phyloP scores from a whole-genome alignment of 2,797 vertebrate species.

The Vespertilio murinus region DNA sequence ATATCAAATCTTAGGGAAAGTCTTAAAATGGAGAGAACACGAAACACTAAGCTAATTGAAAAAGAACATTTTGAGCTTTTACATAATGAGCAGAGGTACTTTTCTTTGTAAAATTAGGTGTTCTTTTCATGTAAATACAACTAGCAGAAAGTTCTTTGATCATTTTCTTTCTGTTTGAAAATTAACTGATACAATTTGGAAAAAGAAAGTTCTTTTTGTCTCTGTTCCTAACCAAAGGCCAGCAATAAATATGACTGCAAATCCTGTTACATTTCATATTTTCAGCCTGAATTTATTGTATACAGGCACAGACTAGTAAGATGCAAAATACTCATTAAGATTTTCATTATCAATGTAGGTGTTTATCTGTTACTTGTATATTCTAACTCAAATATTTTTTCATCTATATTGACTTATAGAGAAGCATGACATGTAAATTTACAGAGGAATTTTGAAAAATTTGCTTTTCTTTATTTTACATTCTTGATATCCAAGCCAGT shows the following conservation, averaged over 20 bases:
- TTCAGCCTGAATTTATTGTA: conserved; percentile 93
- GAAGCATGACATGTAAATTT: neutral
- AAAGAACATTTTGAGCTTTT: neutral
- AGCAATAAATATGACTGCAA: conserved; percentile 94
- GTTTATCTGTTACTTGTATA: neutral
- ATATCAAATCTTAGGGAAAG: neutral
- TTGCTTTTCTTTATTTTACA: neutral
- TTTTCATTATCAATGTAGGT: neutral
- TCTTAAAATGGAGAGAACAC: neutral
- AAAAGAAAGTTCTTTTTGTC: conserved; percentile 96
- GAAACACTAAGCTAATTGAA: neutral
- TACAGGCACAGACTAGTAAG: conserved; percentile 92
- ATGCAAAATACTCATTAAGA: conserved; percentile 76
- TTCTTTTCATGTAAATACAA: conserved; percentile 9
- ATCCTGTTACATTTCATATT: conserved; percentile 94
- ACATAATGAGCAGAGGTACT: neutral
- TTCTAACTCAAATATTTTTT: conserved; percentile 34
- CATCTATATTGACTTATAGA: neutral
- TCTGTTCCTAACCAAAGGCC: conserved; percentile 93
- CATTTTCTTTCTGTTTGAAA: conserved; percentile 31
- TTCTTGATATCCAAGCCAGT: neutral
- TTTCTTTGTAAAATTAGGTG: neutral
- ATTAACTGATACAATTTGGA: conserved; percentile 92
- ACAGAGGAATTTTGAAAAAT: conserved; percentile 23
- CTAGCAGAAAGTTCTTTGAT: conserved; percentile 11